A percentile compares a stretch with the other conserved stretches of the same genome.
Conservation (phyloP, 2,797 vertebrate species). For the Oryzias sinensis region DNA sequence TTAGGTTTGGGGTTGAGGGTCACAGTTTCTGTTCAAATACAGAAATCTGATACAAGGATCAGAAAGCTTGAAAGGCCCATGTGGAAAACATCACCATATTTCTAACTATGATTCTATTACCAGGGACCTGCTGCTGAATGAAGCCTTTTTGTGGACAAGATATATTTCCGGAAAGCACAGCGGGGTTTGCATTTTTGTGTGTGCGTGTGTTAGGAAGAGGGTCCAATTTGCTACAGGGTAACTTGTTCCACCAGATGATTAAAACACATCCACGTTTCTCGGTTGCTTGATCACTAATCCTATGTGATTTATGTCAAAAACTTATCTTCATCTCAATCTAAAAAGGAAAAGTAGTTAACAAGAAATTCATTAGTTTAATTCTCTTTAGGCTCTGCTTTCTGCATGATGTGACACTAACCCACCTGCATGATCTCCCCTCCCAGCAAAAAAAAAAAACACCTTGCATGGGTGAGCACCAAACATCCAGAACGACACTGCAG, state of each 20-base stretch:
- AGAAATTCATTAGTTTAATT: slow-evolving; percentile 76
- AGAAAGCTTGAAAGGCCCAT: slow-evolving; percentile 69
- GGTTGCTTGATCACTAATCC: slow-evolving; percentile 66
- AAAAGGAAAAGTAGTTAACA: slow-evolving; percentile 68
- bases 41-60: slow-evolving; percentile 75
- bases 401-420: slow-evolving; percentile 76
- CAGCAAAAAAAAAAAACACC: slow-evolving; percentile 50
- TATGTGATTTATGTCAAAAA: slow-evolving; percentile 61
- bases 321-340: slow-evolving; percentile 44
- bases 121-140: slow-evolving; percentile 39
- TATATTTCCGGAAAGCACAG: slow-evolving; percentile 26
- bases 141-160: slow-evolving; percentile 26
- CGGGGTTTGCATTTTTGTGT: slow-evolving; percentile 18
- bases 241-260: slow-evolving; percentile 54
- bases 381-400: slow-evolving; percentile 70
- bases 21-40: slow-evolving; percentile 68
- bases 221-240: slow-evolving; percentile 55
- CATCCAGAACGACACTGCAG: slow-evolving; percentile 56
- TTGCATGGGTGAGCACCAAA: slow-evolving; percentile 68
- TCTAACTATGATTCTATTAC: slow-evolving; percentile 57
- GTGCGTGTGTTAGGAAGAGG: neutral
- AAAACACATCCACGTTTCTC: slow-evolving; percentile 67
- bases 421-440: slow-evolving; percentile 67
- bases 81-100: slow-evolving; percentile 76
- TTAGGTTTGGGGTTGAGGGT: slow-evolving; percentile 68